A percentile compares a stretch with the other conserved stretches of the same genome.
These are phyloP conservation scores for Oryzias javanicus DNA, from an alignment of 2,113 vertebrate genomes.

Conservation along the genomic window DNA sequence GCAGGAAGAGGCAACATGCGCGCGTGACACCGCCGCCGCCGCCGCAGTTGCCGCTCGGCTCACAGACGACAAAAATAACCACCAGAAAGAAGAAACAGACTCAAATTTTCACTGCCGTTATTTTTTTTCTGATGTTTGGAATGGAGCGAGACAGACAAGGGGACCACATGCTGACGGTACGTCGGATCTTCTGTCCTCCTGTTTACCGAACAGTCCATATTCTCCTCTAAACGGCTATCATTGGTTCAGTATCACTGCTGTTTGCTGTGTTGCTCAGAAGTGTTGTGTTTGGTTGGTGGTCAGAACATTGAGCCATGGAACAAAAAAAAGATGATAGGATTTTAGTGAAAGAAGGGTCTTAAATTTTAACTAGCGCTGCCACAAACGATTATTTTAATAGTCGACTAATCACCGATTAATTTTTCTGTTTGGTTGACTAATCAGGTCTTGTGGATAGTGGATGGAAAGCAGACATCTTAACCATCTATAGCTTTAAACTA, in stretches of 20 bases:
- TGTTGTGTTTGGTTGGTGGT: constrained; percentile 36
- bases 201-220: constrained; percentile 13
- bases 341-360: constrained; percentile 14
- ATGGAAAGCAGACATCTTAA: no score
- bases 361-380: no score
- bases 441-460: no score
- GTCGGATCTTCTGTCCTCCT: constrained; percentile 35
- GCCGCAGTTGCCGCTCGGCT: constrained; percentile 34
- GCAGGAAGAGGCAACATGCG: constrained; percentile 49
- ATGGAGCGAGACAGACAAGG: constrained; percentile 66
- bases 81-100: constrained; percentile 29
- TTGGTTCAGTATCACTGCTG: constrained; percentile 13
- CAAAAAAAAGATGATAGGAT: neutral
- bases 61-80: constrained; percentile 18
- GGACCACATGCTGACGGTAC: constrained; percentile 70
- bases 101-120: constrained; percentile 20
- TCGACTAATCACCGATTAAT: no score
- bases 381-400: no score
- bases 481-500: no score
- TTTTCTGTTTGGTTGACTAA: no score
- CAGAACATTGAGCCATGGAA: constrained; percentile 8
- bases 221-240: constrained; percentile 18
- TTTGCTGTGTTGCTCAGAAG: constrained; percentile 18
- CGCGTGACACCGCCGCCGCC: constrained; percentile 48
- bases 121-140: constrained; percentile 57